Evolutionary conservation across 1,140 invertebrate genomes (phyloP).

Genomic region (Aporrectodea caliginosa): DNA sequence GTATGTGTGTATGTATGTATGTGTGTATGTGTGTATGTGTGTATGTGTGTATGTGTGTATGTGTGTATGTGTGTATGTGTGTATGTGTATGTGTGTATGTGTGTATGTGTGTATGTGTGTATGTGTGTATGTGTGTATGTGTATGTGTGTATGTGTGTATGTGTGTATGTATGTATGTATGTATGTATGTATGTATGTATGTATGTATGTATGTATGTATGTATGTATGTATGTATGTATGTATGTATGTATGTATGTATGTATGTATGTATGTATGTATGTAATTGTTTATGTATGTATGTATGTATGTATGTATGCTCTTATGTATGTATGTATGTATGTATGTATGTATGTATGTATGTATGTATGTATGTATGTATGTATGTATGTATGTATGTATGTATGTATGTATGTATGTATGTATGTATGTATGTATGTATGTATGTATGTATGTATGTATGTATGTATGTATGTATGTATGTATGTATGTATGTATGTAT

Average conservation of each 20-base stretch:
- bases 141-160: background rate
- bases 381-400: background rate
- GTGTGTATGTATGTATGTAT: background rate
- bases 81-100: background rate
- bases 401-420: background rate
- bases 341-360: background rate
- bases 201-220: background rate
- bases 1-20: background rate
- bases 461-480: background rate
- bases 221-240: background rate
- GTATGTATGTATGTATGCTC: background rate
- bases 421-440: background rate
- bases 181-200: background rate
- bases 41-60: background rate
- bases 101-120: background rate
- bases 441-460: background rate
- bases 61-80: background rate
- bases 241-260: too few relatives aligned
- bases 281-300: too few relatives aligned
- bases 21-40: background rate
- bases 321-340: background rate
- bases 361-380: background rate
- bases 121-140: background rate
- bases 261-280: too few relatives aligned
- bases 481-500: background rate